Conservation (phyloP, 92 coral and sea anemone species). For the Palythoa heliodiscus region DNA sequence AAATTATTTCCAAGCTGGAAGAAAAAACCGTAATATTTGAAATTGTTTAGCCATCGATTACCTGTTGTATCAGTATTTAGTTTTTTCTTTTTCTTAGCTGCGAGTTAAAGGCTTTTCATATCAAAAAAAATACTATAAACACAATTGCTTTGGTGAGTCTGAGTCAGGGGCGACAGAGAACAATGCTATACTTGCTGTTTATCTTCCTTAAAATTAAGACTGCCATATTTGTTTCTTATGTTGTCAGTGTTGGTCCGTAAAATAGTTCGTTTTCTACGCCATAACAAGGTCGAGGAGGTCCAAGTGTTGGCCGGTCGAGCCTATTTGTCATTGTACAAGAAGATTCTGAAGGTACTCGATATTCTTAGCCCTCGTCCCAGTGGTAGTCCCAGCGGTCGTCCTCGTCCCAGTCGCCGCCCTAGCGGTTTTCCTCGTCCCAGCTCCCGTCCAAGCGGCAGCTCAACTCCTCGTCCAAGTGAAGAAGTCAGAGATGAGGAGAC, state of each 20-base stretch:
- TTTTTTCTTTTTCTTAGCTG: no score
- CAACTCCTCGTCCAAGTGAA: background rate
- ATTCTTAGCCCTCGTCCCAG: background rate
- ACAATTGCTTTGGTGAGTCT: no score
- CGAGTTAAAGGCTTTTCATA: no score
- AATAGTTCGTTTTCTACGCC: background rate
- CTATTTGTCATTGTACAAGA: background rate
- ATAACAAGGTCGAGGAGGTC: background rate
- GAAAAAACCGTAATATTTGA: no score
- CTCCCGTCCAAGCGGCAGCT: background rate
- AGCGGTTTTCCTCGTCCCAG: background rate
- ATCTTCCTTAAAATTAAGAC: no score
- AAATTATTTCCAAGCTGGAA: no score
- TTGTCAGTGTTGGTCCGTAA: background rate
- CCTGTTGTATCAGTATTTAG: no score
- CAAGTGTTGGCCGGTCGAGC: constrained; percentile 25
- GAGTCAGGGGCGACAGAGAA: no score
- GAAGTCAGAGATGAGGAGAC: background rate
- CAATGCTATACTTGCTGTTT: no score
- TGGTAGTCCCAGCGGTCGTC: background rate
- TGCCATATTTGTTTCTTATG: background rate
- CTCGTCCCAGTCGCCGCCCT: background rate
- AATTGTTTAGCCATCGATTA: no score
- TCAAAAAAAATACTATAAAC: no score
- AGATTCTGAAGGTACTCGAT: background rate